Conservation (phyloP, 1,140 invertebrate species). For the Tribolium castaneum region DNA sequence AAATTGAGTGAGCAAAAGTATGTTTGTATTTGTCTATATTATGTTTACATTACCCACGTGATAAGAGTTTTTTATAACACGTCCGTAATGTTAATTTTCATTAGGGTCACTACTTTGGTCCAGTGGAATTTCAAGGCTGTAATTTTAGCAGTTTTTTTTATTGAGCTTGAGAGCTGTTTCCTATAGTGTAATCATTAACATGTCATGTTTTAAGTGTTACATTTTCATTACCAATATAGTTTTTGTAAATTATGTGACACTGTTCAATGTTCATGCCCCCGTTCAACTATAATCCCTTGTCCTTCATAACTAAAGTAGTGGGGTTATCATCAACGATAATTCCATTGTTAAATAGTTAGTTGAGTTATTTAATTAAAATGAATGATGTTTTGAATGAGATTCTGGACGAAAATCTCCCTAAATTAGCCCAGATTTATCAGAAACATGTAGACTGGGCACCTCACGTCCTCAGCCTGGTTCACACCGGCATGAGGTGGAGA, state of each 20-base stretch:
- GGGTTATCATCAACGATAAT: no score
- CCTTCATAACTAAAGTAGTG: no score
- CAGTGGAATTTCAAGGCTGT: background rate
- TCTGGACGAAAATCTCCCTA: background rate
- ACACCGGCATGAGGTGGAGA: background rate
- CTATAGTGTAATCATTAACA: background rate
- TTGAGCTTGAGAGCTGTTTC: background rate
- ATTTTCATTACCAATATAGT: background rate
- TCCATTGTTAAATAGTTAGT: background rate
- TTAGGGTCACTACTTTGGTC: background rate
- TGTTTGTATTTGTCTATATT: background rate
- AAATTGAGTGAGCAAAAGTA: background rate
- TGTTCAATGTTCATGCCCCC: no score
- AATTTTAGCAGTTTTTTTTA: background rate
- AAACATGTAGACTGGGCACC: background rate
- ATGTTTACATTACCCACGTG: background rate
- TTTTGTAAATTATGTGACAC: background rate
- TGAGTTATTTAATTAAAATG: background rate
- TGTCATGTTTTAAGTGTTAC: background rate
- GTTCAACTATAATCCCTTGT: no score
- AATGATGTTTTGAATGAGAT: constrained; percentile 2
- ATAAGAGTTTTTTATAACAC: background rate
- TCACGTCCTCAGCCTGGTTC: constrained; percentile 2
- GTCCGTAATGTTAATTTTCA: background rate
- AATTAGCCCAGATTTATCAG: background rate